A percentile compares a stretch with the other conserved stretches of the same genome.
These are phyloP conservation scores for Drosophila simulans DNA, from an alignment of 1,140 invertebrate species.

Conservation along the genomic window DNA sequence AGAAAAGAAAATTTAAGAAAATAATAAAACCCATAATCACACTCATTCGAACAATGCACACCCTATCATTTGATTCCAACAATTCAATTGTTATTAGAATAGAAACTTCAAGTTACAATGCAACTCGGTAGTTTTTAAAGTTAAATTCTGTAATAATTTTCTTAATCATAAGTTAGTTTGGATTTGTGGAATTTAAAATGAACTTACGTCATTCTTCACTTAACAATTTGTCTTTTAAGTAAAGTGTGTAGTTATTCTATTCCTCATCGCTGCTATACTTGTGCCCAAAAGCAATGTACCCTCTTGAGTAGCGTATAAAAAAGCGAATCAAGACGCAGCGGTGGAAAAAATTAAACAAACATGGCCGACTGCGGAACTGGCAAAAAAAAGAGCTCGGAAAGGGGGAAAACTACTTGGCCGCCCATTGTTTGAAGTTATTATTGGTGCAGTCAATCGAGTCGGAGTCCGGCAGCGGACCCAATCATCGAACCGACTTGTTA, in stretches of 20 bases:
- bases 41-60: not conserved
- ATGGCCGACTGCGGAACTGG: conserved; percentile 48
- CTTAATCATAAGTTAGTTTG: too few species aligned
- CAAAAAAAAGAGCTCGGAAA: conserved; percentile 10
- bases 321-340: conserved; percentile 54
- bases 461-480: conserved; percentile 64
- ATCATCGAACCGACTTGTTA: conserved; percentile 65
- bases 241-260: too few species aligned
- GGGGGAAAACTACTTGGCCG: conserved; percentile 45
- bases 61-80: not conserved
- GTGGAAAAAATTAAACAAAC: conserved; percentile 81
- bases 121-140: too few species aligned
- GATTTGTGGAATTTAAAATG: too few species aligned
- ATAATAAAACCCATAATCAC: not conserved
- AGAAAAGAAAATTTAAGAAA: conserved; percentile 6
- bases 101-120: too few species aligned
- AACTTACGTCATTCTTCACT: too few species aligned
- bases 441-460: conserved; percentile 65
- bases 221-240: too few species aligned
- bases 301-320: not conserved
- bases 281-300: not conserved
- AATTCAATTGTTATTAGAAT: not conserved
- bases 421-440: conserved; percentile 80
- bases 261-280: not conserved
- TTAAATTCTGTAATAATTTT: too few species aligned